Evolutionary conservation across 2,113 vertebrate species (phyloP).

Genomic region (Actenoides hombroni): DNA sequence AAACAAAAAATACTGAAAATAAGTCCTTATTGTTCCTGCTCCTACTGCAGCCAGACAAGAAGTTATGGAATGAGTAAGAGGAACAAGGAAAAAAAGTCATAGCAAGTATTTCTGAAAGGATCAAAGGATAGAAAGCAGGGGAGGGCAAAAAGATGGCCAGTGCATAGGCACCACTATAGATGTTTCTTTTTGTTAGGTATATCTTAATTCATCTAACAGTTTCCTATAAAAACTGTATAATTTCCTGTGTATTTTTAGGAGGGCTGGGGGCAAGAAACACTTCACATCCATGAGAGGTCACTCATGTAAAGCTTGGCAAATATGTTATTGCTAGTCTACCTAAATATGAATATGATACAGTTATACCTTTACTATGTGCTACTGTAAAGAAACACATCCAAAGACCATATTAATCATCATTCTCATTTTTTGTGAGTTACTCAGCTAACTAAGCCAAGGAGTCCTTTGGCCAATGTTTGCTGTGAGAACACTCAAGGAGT

Average conservation of each 20-base stretch:
- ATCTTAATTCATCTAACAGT: neutral
- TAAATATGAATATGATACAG: neutral
- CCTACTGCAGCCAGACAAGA: neutral
- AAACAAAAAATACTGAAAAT: neutral
- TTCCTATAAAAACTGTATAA: neutral
- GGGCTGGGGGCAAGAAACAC: neutral
- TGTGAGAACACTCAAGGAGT: neutral
- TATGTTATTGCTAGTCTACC: neutral
- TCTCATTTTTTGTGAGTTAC: neutral
- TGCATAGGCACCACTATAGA: neutral
- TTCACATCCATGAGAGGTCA: neutral
- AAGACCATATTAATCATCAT: neutral
- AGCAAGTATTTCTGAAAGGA: neutral
- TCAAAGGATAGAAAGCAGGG: neutral
- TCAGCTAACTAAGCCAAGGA: neutral
- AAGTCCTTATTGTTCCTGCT: neutral
- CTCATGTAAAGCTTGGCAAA: neutral
- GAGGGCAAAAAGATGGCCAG: neutral
- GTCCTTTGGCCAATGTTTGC: neutral
- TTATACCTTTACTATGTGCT: neutral
- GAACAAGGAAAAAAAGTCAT: neutral
- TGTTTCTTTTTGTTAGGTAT: neutral
- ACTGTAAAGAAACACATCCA: neutral
- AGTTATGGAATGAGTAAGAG: neutral
- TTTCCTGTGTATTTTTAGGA: neutral